Evolutionary conservation across 2,113 vertebrate genomes (phyloP), one percentile per base, ranked within the genome.

Genomic region (Pongo pygmaeus): DNA sequence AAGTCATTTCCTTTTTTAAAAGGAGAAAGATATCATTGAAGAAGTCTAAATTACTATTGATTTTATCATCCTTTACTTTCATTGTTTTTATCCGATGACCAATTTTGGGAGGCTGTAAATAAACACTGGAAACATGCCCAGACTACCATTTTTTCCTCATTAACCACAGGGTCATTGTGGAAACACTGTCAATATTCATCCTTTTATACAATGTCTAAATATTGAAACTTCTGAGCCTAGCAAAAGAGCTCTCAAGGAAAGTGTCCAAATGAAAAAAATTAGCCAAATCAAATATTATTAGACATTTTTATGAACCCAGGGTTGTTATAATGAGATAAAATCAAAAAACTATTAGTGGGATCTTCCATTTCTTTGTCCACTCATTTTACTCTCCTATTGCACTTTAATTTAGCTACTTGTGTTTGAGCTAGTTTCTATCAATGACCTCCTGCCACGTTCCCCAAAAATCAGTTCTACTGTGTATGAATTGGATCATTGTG

Each of bases 201-300:
- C 32, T 84, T 78, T 80, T 87, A 55, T 92, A 30, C 52, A 30
- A 17, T 13, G 2, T 25, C 14, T 92, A 93, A 96, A 96, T 92
- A 96, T 55, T 94, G 86, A 96, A 87, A 77, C 20, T 80, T 87
- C 25, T 85, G 16, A 78, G 48, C 9, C 75, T 35, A 81, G 7
- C 7, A 40, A 75, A 96, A 93, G 17, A 93, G 11, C 64, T 61
- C 88, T 94, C 25, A 74, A 81, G 25, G 50, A 93, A 84, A 90
- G 12, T n/a, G 94, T 59, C 50, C 94, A 94, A 75, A 25, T 77
- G 55, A 83, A 94, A 92, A 95, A 93, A 70, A 78, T 43, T 59
- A 92, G 23, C 67, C 83, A 96, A 92, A 96, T 91, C 70, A 94
- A 88, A 91, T 78, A 52, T 87, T 77, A 75, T 89, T 84, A 92